A percentile compares a stretch with the other conserved stretches of the same genome.
phyloP scores from a whole-genome alignment of 2,888 invertebrate species.

The Ophion costatus region DNA sequence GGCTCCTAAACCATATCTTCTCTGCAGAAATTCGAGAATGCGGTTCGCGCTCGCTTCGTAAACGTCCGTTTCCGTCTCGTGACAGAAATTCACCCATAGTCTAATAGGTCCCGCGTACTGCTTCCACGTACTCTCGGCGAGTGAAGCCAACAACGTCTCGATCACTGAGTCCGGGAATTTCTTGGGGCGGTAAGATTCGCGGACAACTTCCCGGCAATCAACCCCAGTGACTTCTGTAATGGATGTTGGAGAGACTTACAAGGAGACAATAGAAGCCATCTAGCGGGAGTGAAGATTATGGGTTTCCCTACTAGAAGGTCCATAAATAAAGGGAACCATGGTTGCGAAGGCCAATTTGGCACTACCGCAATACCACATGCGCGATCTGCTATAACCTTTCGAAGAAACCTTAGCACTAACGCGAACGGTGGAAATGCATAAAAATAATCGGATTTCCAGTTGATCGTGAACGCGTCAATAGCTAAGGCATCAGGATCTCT shows the following conservation, averaged over 20 bases:
- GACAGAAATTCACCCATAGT: slow-evolving; percentile 42
- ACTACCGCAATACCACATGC: too few species aligned
- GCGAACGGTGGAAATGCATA: slow-evolving; percentile 65
- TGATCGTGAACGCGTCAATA: slow-evolving; percentile 58
- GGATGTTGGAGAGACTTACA: slow-evolving; percentile 46
- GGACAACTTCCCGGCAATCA: slow-evolving; percentile 48
- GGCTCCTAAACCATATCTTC: slow-evolving; percentile 33
- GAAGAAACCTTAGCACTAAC: slow-evolving; percentile 32
- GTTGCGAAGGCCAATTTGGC: too few species aligned
- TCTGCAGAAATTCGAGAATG: slow-evolving; percentile 38
- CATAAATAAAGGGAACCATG: background rate
- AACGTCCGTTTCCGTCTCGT: slow-evolving; percentile 13
- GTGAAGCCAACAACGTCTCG: slow-evolving; percentile 45
- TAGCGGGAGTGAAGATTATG: slow-evolving; percentile 20
- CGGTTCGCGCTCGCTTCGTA: slow-evolving; percentile 38
- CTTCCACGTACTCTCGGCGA: slow-evolving; percentile 39
- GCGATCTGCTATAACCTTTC: slow-evolving; percentile 34
- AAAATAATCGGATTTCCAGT: slow-evolving; percentile 48
- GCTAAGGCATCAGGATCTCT: slow-evolving; percentile 58
- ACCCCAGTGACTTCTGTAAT: slow-evolving; percentile 30
- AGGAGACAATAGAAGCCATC: slow-evolving; percentile 33
- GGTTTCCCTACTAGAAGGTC: slow-evolving; percentile 21
- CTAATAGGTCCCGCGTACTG: slow-evolving; percentile 41
- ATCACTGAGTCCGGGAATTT: slow-evolving; percentile 54
- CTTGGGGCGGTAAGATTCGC: slow-evolving; percentile 38